Evolutionary conservation across 2,797 vertebrate genomes (phyloP), one percentile per base, ranked within the genome.

Genomic region (Mycteria americana): DNA sequence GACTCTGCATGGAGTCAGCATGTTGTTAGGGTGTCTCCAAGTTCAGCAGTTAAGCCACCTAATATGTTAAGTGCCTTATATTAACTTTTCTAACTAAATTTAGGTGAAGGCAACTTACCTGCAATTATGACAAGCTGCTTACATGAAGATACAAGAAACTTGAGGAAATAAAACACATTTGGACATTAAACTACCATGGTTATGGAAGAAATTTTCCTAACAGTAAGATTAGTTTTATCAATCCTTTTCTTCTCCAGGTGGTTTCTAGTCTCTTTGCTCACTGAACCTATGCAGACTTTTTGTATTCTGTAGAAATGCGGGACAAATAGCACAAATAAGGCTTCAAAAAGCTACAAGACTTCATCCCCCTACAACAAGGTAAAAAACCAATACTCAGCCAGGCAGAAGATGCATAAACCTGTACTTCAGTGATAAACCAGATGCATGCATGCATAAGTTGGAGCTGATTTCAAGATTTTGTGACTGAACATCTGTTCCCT

Each of bases 371-470:
- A 46, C 10, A 35, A 80, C 48, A 21, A 68, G 12, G 37, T 48
- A 45, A 91, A 91, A 35, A 13, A 1, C 1, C 54, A 93, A 48
- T 22, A 63, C 12, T 64, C 18, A 35, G n/a, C 14, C 62, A 90
- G n/a, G 39, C 33, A 75, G 68, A 83, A 92, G 57, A 43, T 33
- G 17, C 43, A 50, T n/a, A 65, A 90, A 69, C 13, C 5, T 43
- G 12, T 13, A 64, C 19, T 81, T 65, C 72, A 81, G 46, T 53
- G 56, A 35, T 43, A 92, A 72, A 70, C 14, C 24, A 88, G 13
- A 62, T 23, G 19, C 14, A 24, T 2, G 17, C 11, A 48, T 3
- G 3, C 1, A 0, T 23, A 76, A 87, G 3, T 0, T 67, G 16
- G 33, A 91, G 30, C 6, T 4, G 1, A 53, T 67, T 57, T 64